These are phyloP conservation scores for Onychomys arenicola DNA, from an alignment of 2,797 vertebrate genomes.

Conservation along the genomic window DNA sequence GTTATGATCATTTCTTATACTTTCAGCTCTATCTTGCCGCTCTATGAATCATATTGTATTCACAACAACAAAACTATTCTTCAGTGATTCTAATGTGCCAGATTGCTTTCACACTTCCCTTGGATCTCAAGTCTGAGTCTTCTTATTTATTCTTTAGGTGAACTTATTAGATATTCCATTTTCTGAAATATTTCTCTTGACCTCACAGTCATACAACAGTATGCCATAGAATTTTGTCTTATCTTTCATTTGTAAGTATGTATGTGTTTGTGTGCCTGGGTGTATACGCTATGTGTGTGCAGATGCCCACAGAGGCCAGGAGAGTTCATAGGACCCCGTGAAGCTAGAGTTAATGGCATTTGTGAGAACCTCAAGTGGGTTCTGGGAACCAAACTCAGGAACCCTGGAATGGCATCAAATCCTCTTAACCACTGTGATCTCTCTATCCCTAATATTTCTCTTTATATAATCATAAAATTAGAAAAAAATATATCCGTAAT, in stretches of 20 bases:
- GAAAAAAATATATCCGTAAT: not conserved
- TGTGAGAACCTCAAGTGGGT: not conserved
- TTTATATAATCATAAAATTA: constrained; percentile 37
- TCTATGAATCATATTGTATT: not conserved
- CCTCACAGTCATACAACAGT: not conserved
- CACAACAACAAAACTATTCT: not conserved
- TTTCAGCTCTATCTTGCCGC: not conserved
- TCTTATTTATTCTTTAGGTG: not conserved
- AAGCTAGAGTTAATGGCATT: not conserved
- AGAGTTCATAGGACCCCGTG: not conserved
- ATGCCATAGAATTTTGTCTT: not conserved
- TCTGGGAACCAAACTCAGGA: not conserved
- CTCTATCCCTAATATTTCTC: not conserved
- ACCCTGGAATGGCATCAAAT: not conserved
- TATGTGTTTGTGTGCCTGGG: not conserved
- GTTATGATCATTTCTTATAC: not conserved
- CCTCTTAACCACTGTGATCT: not conserved
- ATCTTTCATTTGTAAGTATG: not conserved
- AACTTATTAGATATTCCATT: not conserved
- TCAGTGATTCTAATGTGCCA: not conserved
- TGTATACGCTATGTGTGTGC: not conserved
- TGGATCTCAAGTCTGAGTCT: not conserved
- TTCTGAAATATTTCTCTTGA: not conserved
- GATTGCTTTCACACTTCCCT: not conserved
- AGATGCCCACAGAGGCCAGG: not conserved